Evolutionary conservation across 2,113 vertebrate genomes (phyloP), one percentile per base, ranked within the genome.

Genomic region (Phyllostomus hastatus): DNA sequence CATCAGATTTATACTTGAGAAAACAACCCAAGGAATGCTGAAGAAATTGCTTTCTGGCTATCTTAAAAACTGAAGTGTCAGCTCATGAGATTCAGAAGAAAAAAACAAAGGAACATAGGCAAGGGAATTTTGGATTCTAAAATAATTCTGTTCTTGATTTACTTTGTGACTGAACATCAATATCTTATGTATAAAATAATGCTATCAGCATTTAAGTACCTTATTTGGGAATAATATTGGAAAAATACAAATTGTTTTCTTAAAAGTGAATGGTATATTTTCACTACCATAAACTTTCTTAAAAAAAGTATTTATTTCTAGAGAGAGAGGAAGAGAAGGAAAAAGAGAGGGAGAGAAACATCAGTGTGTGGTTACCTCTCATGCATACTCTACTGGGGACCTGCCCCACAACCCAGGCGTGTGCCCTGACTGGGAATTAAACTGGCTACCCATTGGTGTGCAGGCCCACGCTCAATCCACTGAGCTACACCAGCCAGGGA

Each of bases 161-260:
- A 91, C n/a, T 96, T 85, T 86, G 41, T 86, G 35, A 83, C 38
- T 70, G 28, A 94, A 35, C 43, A 92, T 94, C 38, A 20, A 52
- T 61, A 22, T 79, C 24, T 59, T 67, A 75, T 8, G 48, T 35
- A 84, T 52, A 69, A 92, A 86, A 83, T 46, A 69, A 38, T 81
- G 28, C 9, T 46, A 43, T 90, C 10, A 61, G 64, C 10, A 80
- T 54, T 92, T 43, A 84, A 19, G 26, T 76, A 61, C 50, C 35
- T 46, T 61, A 67, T 70, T 64, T 70, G 33, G 35, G 28, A 85
- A 81, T 69, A 83, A 67, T 93, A 69, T 59, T 88, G 84, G 20
- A 50, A 90, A 95, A 66, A 73, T 31, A 61, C 2, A 87, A 81
- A 31, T 59, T 66, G 9, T 46, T 95, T 89, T 87, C 79, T 78